A percentile compares a stretch with the other conserved stretches of the same genome.
Evolutionary conservation across 1,140 invertebrate genomes (phyloP).

Genomic region (Listronotus oregonensis): DNA sequence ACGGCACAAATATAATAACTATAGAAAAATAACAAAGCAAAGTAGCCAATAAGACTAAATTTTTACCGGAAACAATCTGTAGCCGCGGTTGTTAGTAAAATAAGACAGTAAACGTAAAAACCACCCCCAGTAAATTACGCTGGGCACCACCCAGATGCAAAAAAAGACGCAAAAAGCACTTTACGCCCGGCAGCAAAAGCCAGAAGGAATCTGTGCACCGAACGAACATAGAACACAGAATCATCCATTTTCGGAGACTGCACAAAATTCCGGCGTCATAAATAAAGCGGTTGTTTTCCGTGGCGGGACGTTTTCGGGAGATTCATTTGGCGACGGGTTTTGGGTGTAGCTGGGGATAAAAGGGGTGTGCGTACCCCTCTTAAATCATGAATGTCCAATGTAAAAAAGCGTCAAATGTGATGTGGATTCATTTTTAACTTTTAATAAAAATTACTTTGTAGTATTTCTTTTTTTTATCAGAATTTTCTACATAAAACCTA

Average conservation of each 20-base stretch:
- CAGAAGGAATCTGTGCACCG: slow-evolving; percentile 30
- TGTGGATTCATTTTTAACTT: not conserved
- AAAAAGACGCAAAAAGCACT: slow-evolving; percentile 19
- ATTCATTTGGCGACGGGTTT: slow-evolving; percentile 35
- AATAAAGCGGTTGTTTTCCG: slow-evolving; percentile 34
- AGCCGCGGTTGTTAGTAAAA: slow-evolving; percentile 12
- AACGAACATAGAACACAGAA: slow-evolving; percentile 19
- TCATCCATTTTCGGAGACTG: slow-evolving; percentile 31
- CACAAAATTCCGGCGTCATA: slow-evolving; percentile 35
- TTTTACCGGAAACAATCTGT: slow-evolving; percentile 9
- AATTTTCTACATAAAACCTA: no score
- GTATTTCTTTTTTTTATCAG: no score
- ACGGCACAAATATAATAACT: no score
- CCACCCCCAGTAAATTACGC: slow-evolving; percentile 24
- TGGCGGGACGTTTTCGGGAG: slow-evolving; percentile 34
- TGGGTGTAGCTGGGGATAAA: not conserved
- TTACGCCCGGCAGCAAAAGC: slow-evolving; percentile 21
- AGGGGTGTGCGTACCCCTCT: not conserved
- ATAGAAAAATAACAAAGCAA: no score
- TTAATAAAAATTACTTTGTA: no score
- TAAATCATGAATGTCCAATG: not conserved
- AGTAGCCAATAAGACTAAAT: no score
- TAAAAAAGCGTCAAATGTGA: not conserved
- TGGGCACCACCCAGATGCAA: slow-evolving; percentile 8
- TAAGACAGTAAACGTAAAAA: slow-evolving; percentile 23